Conservation (phyloP, 2,797 vertebrate species). For the Typhlichthys eigenmanni region DNA sequence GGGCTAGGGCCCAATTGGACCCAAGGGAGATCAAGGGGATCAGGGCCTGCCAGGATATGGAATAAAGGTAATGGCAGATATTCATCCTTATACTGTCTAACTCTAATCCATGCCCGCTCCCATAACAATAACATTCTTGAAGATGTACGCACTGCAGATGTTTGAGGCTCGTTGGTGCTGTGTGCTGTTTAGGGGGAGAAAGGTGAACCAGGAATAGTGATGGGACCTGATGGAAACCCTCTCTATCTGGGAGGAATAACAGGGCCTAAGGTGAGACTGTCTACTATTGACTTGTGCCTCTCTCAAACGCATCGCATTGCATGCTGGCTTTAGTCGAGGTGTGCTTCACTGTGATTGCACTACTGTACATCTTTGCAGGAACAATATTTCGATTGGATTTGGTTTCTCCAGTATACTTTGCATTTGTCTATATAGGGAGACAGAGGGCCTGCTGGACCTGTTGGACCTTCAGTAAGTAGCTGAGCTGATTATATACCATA, state of each 20-base stretch:
- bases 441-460: constrained; percentile 67
- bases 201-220: constrained; percentile 84
- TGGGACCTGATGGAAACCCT: constrained; percentile 81
- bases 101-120: not conserved
- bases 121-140: not conserved
- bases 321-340: too few relatives aligned
- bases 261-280: constrained; percentile 66
- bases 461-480: constrained; percentile 74
- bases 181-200: constrained; percentile 85
- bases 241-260: constrained; percentile 50
- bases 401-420: not conserved
- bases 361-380: too few relatives aligned
- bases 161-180: not conserved
- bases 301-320: too few relatives aligned
- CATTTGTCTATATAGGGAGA: constrained; percentile 67
- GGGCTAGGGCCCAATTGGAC: constrained; percentile 85
- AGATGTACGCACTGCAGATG: not conserved
- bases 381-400: not conserved
- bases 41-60: constrained; percentile 80
- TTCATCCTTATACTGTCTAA: not conserved
- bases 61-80: constrained; percentile 78
- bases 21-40: constrained; percentile 85
- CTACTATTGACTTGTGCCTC: not conserved
- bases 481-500: not conserved
- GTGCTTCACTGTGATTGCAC: too few relatives aligned